A percentile compares a stretch with the other conserved stretches of the same genome.
Conservation (phyloP, 1,140 invertebrate species). For the Drosophila funebris region DNA sequence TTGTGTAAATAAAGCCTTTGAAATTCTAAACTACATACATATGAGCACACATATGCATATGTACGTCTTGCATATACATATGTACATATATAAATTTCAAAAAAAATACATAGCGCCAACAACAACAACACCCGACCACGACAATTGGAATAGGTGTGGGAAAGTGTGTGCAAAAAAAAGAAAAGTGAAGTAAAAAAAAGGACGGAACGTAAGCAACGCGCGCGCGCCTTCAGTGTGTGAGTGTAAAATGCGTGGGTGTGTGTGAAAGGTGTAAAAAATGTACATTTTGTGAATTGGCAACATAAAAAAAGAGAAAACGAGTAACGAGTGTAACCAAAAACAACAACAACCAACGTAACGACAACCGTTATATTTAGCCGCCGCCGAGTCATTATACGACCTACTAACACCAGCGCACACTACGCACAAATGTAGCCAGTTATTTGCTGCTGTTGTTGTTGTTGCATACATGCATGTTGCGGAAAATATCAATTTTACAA, state of each 20-base stretch:
- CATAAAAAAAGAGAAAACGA: constrained; percentile 66
- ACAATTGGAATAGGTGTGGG: constrained; percentile 37
- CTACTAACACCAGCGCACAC: constrained; percentile 55
- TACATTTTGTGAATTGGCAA: constrained; percentile 78
- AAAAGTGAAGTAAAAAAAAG: constrained; percentile 22
- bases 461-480: constrained; percentile 24
- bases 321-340: constrained; percentile 67
- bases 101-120: constrained; percentile 32
- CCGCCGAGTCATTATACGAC: constrained; percentile 52
- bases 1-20: constrained; percentile 39
- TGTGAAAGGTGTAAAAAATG: constrained; percentile 78
- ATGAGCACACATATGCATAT: not conserved
- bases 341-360: constrained; percentile 47
- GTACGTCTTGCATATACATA: constrained; percentile 1
- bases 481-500: constrained; percentile 26
- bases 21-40: constrained; percentile 11
- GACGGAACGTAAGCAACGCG: constrained; percentile 53
- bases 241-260: constrained; percentile 57
- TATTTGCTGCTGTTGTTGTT: constrained; percentile 46
- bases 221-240: constrained; percentile 43
- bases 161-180: constrained; percentile 33
- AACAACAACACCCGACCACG: constrained; percentile 42
- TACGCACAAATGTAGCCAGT: constrained; percentile 50
- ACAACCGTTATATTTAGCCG: constrained; percentile 72
- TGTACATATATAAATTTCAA: constrained; percentile 10